Percentiles rank a stretch among this genome's conserved stretches.
Conservation (phyloP, 53 echinoderm and acorn worm genomes). For the Stichopus horrens region DNA sequence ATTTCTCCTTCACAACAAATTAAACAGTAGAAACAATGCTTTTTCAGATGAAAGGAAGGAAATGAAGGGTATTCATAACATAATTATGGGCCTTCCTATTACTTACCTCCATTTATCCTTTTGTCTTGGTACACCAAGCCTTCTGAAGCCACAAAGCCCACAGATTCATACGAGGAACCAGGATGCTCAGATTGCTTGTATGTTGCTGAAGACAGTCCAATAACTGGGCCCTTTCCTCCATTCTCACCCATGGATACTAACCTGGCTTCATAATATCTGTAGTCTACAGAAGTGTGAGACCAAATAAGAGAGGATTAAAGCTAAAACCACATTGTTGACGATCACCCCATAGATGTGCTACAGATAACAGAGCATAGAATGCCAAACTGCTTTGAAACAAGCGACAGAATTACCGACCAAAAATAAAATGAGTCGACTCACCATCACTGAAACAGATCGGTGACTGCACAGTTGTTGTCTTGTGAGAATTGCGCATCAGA, state of each 20-base stretch:
- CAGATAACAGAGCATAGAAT: neutral
- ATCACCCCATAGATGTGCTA: neutral
- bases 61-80: neutral
- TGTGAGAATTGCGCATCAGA: conserved; percentile 55
- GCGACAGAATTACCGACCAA: neutral
- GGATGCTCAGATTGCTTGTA: conserved; percentile 57
- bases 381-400: neutral
- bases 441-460: conserved; percentile 63
- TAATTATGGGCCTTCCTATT: neutral
- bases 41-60: neutral
- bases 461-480: conserved; percentile 58
- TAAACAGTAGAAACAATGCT: neutral
- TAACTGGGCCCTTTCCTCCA: conserved; percentile 65
- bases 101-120: conserved; percentile 14
- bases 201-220: conserved; percentile 85
- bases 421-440: conserved; percentile 26
- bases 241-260: conserved; percentile 73
- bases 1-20: neutral
- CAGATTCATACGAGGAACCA: conserved; percentile 64
- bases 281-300: neutral
- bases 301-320: too few species aligned
- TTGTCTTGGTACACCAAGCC: conserved; percentile 51
- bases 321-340: neutral
- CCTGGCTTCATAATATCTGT: conserved; percentile 77
- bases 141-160: conserved; percentile 73